Base-by-base conservation (phyloP, 2,888 invertebrate species). In the Synergus laeviventris region DNA sequence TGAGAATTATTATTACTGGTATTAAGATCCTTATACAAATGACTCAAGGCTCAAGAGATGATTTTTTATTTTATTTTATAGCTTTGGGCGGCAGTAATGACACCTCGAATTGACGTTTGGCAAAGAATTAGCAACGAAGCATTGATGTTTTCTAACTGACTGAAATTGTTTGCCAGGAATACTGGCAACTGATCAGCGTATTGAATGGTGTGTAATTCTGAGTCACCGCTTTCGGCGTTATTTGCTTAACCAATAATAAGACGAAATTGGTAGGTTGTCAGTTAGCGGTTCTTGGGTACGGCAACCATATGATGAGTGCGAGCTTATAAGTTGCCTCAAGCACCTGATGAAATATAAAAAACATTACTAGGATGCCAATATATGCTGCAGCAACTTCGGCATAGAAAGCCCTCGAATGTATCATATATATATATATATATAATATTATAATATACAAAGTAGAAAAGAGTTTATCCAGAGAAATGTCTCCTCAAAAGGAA, bases 171-270 rank as follows among this genome's bases (percentile, higher is more conserved):
- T 49, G 36, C 45, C 36, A 54, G 49, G 45, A 49, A 45, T 70
- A 11, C 49, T 49, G 70, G 31, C 9, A 70, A 70, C 49, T 70
- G 36, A 31, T 49, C 49, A 49, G 18, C 9, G 70, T 24, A 66
- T 66, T 74, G 77, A 81, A 79, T 79, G 61, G 80, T 78, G 77
- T 78, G 77, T 77, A 81, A 82, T 81, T 80, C 78, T 79, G 77
- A 76, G 77, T 81, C 81, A 80, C 79, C 77, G 85, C 84, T 86
- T 78, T 81, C 79, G 84, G 84, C 83, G 81, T 82, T 89, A 86
- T 89, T 90, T 88, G 86, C 84, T 86, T 84, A 87, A 86, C 82
- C 85, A 83, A 87, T 88, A 87, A 89, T 87, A 84, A 84, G 80
- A 78, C 83, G 80, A 88, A 89, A 89, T 90, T 88, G 87, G 84